Conservation (phyloP, 2,888 invertebrate genomes). For the Melitaea athalia region DNA sequence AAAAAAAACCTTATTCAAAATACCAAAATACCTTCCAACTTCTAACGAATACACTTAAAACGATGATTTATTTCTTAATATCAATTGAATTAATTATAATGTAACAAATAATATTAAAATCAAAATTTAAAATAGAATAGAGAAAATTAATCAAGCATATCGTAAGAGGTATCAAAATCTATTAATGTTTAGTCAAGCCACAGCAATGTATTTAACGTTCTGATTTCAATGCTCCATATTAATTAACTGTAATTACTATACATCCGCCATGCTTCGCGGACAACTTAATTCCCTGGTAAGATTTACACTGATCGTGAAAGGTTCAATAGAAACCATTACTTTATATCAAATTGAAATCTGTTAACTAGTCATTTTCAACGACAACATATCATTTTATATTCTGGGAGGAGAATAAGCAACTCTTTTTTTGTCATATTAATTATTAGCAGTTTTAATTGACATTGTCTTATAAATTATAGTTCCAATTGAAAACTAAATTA, state of each 20-base stretch:
- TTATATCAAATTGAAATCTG: conserved; percentile 8
- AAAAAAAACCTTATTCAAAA: no score
- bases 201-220: conserved; percentile 32
- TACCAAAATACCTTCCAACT: no score
- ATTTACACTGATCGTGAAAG: conserved; percentile 50
- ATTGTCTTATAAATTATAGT: no score
- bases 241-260: conserved; percentile 51
- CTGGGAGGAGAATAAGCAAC: not conserved
- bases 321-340: conserved; percentile 11
- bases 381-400: not conserved
- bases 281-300: conserved; percentile 48
- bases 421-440: no score
- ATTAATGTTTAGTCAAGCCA: not conserved
- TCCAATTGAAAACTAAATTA: no score
- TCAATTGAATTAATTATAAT: no score
- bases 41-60: no score
- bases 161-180: conserved; percentile 6
- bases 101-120: not conserved
- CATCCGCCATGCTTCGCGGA: conserved; percentile 40
- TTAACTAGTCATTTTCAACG: conserved; percentile 1
- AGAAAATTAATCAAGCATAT: conserved; percentile 4
- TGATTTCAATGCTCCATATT: conserved; percentile 46
- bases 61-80: no score
- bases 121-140: not conserved
- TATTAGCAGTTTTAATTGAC: no score